Base-by-base conservation (phyloP, 2,888 invertebrate species). In the Adela reaumurella region DNA sequence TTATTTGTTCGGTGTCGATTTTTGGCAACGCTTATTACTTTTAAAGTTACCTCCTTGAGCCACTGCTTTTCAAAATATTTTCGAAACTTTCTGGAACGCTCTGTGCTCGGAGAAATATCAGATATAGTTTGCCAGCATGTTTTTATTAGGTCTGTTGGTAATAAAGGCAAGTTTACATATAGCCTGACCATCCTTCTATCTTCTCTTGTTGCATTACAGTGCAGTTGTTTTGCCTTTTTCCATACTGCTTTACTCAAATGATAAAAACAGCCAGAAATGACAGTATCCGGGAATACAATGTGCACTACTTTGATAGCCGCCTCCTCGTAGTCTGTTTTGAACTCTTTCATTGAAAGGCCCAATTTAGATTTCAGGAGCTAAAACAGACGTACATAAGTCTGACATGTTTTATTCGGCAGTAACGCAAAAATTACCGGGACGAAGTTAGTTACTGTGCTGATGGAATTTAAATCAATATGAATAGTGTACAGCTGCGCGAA, bases 231-330 rank as follows among this genome's bases (percentile, higher is more conserved):
- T 48, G 48, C 44, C 24, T 45, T 45, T 45, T 35, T 48, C 45
- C 48, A 48, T 24, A 48, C 24, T 19, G 45, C 48, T 48, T 48
- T 48, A 24, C 24, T 35, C n/a, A 48, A 29, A 35, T 48, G 48
- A 17, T 45, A 24, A 19, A 17, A 48, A 19, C 45, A 48, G 35
- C 45, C 48, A 24, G 24, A 24, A 24, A 24, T 24, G 24, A 17
- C 20, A 35, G 42, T 42, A 18, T 43, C 19, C 19, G 47, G 47
- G 24, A 42, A 47, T 18, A 42, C 47, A 42, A 19, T 47, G 14
- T 35, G 18, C 20, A 47, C 24, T 41, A 43, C 47, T 19, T 47
- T 47, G 42, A 47, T 47, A 47, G 43, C 43, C 20, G 43, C 47
- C 16, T 41, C 43, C 43, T 47, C 47, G 42, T 42, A 47, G 24